These are phyloP conservation scores for Pomatostomus ruficeps DNA, from an alignment of 2,113 vertebrate species.

Conservation along the genomic window DNA sequence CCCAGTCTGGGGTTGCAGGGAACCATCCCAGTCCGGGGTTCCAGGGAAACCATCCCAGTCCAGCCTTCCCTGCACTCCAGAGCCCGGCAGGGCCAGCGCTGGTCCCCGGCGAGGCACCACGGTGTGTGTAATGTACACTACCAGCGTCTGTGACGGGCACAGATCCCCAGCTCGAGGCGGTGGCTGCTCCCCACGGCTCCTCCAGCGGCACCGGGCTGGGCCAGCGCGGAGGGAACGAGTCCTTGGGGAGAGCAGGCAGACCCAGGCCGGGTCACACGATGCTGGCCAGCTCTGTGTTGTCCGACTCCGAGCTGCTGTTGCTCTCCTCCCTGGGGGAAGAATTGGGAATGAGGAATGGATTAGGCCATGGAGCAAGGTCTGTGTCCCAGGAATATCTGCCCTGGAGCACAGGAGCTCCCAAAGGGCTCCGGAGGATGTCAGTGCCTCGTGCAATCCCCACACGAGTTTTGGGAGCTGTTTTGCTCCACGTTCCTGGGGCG, in stretches of 20 bases:
- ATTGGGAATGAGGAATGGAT: not conserved
- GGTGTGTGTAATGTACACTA: slow-evolving; percentile 13
- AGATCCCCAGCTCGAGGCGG: not conserved
- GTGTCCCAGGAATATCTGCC: not conserved
- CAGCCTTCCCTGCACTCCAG: not conserved
- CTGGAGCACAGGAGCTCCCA: not conserved
- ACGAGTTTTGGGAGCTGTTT: rapidly evolving
- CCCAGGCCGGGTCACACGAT: slow-evolving; percentile 61
- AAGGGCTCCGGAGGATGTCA: rapidly evolving
- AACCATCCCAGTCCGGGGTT: not conserved
- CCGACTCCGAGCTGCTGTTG: slow-evolving; percentile 73
- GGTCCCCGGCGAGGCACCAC: not conserved
- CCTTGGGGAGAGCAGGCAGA: not conserved
- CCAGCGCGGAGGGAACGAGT: not conserved
- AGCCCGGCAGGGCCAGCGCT: not conserved
- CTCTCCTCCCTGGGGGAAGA: slow-evolving; percentile 32
- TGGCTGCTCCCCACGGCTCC: not conserved
- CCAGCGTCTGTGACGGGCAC: not conserved
- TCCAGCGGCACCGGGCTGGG: not conserved
- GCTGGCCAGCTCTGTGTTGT: slow-evolving; percentile 78
- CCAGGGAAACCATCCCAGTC: not conserved
- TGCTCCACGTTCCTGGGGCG: too few relatives aligned
- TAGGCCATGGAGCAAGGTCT: not conserved
- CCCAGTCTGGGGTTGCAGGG: not conserved
- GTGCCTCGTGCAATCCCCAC: rapidly evolving